Evolutionary conservation across 2,888 invertebrate species (phyloP), one percentile per base, ranked within the genome.

Genomic region (Hirtodrosophila trivittata): DNA sequence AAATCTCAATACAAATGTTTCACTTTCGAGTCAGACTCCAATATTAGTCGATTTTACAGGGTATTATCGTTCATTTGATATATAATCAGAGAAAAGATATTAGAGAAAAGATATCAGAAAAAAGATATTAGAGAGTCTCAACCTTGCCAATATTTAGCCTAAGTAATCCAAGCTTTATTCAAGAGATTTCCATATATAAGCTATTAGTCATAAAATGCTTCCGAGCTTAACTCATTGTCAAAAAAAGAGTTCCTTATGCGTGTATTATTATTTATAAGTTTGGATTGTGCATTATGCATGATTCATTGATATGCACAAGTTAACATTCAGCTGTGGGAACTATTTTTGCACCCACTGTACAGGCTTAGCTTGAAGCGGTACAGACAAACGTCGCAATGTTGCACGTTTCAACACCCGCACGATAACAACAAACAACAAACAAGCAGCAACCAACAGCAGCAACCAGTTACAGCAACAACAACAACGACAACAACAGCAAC

Each of bases 371-470:
- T 2, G 32, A n/a, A n/a, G 28, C 5, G 9, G 28, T 9, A 8
- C 2, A 28, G n/a, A 28, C 28, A 33, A 45, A 35, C 52, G 25
- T 50, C 62, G 60, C 60, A 60, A 60, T 13, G 49, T 26, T 33
- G 37, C 55, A 66, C 46, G 62, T 78, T 78, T 78, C 84, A 80
- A 78, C 77, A 78, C 74, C 77, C 81, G 69, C 77, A 63, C 55
- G 70, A 60, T 52, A 72, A 72, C 62, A 60, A 51, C 33, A 13
- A 12, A 33, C 30, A 30, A n/a, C 32, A 66, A 7, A n/a, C n/a
- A n/a, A n/a, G n/a, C 25, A 47, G 33, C 35, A 13, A 60, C 9
- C 18, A 39, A 13, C 3, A 25, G 5, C 5, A 28, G 28, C 9
- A 7, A n/a, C 7, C 28, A 28, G n/a, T 28, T 9, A 28, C 28